Conservation (phyloP, 1,140 invertebrate species). For the Penaeus japonicus region DNA sequence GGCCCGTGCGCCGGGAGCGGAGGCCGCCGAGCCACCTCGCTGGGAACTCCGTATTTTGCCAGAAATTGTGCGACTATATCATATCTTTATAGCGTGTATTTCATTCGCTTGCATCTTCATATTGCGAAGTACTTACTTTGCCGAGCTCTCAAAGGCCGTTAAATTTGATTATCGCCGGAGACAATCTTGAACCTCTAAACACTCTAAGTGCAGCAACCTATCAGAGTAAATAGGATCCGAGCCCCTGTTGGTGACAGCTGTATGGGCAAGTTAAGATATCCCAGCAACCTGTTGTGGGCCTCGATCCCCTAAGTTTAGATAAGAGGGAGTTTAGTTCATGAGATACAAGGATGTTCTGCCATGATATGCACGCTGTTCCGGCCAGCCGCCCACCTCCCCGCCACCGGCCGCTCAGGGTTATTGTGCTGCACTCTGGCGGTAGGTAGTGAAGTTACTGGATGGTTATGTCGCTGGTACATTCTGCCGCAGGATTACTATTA, state of each 20-base stretch:
- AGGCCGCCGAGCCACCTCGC: no score
- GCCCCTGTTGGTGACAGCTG: constrained; percentile 40
- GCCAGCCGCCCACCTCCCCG: constrained; percentile 18
- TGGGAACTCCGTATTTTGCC: no score
- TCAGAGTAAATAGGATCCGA: constrained; percentile 39
- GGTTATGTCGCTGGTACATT: constrained; percentile 42
- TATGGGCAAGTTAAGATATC: constrained; percentile 51
- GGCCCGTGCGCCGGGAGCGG: no score
- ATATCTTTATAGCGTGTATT: no score
- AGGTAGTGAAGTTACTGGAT: constrained; percentile 37
- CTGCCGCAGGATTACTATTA: constrained; percentile 47
- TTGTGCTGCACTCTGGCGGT: constrained; percentile 6
- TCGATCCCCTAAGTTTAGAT: constrained; percentile 54
- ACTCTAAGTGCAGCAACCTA: not conserved
- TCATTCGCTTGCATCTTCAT: no score
- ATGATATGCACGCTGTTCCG: constrained; percentile 46
- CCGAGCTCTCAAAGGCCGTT: no score
- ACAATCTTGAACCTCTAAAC: no score
- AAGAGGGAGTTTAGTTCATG: constrained; percentile 52
- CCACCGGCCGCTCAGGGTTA: not conserved
- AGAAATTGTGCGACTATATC: no score
- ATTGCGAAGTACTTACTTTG: no score
- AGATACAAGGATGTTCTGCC: constrained; percentile 46
- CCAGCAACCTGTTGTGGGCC: constrained; percentile 50
- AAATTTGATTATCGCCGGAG: no score